Base-by-base conservation (phyloP, 2,797 vertebrate genomes). In the Macropus fuliginosus region DNA sequence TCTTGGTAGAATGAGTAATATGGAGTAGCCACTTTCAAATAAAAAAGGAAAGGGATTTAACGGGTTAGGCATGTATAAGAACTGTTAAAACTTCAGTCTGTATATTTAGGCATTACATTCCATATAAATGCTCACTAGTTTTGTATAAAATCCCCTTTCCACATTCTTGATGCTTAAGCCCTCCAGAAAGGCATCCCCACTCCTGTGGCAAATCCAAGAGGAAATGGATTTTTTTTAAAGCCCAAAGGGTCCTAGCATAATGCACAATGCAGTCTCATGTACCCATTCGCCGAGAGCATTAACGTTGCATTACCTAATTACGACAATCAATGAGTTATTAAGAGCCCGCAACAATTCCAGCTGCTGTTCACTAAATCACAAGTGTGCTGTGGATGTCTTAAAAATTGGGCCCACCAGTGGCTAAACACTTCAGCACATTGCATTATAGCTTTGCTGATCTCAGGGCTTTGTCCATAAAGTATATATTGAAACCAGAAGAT, bases 361-460 rank as follows among this genome's bases (percentile, higher is more conserved):
- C 28, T 8, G 28, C 46, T 92, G 46, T 92, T 29, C 56, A n/a
- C 52, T 59, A 56, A 92, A 92, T 92, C 91, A 92, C 46, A 92
- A 40, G 40, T 62, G 16, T 92, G 59, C 29, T 62, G 55, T 92
- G 91, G 91, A 62, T 92, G 62, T 52, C 56, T 54, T 46, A 92
- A 92, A 92, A 92, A 59, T 62, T 92, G 46, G 46, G 46, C 59
- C 55, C 56, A 52, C 29, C 16, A 62, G 55, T 92, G 59, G 29
- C 91, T 92, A 62, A 92, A 59, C 46, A 92, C 59, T 92, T 92
- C 31, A 62, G 56, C 52, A 12, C 55, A 92, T 92, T 92, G 59
- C 46, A 92, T 52, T 62, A 62, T 34, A 62, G 91, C 40, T 52
- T 62, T 54, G 46, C 56, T 92, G 91, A 92, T 92, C 46, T 59